Evolutionary conservation across 2,888 invertebrate genomes (phyloP).

Genomic region (Cryptocheilus praepositus): DNA sequence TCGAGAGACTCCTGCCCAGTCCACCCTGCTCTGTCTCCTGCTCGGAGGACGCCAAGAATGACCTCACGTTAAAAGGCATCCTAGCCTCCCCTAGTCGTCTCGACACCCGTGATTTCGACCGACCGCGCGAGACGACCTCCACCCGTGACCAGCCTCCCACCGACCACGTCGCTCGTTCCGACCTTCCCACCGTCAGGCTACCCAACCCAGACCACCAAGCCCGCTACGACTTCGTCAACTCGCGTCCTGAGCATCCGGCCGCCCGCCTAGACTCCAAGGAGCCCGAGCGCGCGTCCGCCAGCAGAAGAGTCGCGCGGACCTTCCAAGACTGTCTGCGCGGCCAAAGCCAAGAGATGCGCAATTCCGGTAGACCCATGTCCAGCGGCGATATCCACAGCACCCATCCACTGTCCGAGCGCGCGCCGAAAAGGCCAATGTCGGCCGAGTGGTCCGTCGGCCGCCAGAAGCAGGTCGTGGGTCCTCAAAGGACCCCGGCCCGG

Average conservation of each 20-base stretch:
- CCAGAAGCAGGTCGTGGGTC: conserved; percentile 27
- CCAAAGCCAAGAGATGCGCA: conserved; percentile 35
- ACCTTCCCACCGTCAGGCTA: background rate
- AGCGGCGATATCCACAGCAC: conserved; percentile 54
- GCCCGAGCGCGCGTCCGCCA: conserved; percentile 14
- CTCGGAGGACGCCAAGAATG: conserved; percentile 82
- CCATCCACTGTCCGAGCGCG: conserved; percentile 41
- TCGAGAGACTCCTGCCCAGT: conserved; percentile 82
- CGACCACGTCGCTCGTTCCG: conserved; percentile 22
- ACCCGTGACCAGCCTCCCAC: conserved; percentile 34
- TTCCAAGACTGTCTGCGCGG: conserved; percentile 37
- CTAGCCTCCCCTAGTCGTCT: conserved; percentile 52
- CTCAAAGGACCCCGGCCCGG: conserved; percentile 32
- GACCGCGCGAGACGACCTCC: conserved; percentile 39
- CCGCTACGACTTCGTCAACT: background rate
- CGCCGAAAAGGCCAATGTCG: conserved; percentile 52
- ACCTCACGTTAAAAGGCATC: conserved; percentile 65
- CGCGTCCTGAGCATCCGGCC: conserved; percentile 7
- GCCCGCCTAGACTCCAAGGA: conserved; percentile 17
- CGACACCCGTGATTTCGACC: conserved; percentile 48
- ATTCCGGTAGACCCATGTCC: conserved; percentile 45
- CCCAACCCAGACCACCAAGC: conserved; percentile 13
- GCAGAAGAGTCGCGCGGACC: conserved; percentile 12
- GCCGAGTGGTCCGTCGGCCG: conserved; percentile 49
- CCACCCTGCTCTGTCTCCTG: conserved; percentile 82